A percentile compares a stretch with the other conserved stretches of the same genome.
These are phyloP conservation scores for Amphilophus citrinellus DNA, from an alignment of 2,113 vertebrate genomes.

Conservation along the genomic window DNA sequence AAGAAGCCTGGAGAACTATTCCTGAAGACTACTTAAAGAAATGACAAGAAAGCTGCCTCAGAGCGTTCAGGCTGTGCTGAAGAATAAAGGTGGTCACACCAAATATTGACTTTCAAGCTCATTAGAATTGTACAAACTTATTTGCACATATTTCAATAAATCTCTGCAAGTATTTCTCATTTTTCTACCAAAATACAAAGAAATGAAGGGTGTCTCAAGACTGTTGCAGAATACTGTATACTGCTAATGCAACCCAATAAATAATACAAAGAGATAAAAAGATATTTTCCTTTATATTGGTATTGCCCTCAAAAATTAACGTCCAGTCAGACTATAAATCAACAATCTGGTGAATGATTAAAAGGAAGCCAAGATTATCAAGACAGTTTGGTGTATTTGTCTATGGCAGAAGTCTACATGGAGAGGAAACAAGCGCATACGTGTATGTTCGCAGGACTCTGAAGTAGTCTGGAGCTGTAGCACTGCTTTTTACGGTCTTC, in stretches of 20 bases:
- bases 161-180: too few species aligned
- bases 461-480: constrained; percentile 86
- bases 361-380: too few species aligned
- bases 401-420: not conserved
- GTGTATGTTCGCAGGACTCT: constrained; percentile 88
- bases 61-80: not conserved
- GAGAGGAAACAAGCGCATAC: constrained; percentile 70
- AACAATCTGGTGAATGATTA: too few species aligned
- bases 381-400: not conserved
- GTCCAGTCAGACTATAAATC: too few species aligned
- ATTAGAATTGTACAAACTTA: not conserved
- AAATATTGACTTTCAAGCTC: not conserved
- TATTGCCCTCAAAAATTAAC: too few species aligned
- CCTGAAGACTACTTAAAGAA: not conserved
- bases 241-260: too few species aligned
- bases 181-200: too few species aligned
- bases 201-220: too few species aligned
- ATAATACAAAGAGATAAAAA: too few species aligned
- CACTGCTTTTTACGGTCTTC: constrained; percentile 86
- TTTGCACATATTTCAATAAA: too few species aligned
- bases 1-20: not conserved
- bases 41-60: not conserved
- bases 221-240: too few species aligned
- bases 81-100: not conserved
- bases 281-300: too few species aligned